Base-by-base conservation (phyloP, 1,140 invertebrate genomes). In the Dryas iulia region DNA sequence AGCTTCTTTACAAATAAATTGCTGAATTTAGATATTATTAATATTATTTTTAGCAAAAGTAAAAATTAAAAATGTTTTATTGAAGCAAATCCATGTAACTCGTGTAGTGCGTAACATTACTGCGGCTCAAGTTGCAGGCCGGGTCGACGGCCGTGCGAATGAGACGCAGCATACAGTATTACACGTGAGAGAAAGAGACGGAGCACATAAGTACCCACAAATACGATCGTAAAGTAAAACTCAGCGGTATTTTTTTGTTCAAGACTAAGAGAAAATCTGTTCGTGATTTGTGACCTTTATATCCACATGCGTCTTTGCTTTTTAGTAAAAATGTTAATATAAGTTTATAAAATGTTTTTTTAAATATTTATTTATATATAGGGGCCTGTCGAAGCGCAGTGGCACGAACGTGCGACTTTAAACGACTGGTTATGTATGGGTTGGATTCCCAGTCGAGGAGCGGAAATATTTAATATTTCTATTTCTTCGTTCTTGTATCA, bases 201-300 rank as follows among this genome's bases (percentile, higher is more conserved):
- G 21, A 71, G 11, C 47, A 68, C 53, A 52, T 65, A 78, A 75
- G 77, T 78, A 76, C 74, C 68, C 67, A 75, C 74, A 76, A 84
- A 81, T 84, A 83, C 79, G 79, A 72, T 81, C 81, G 77, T 85
- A 81, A 86, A 85, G 82, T 81, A 82, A 83, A 81, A 83, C 72
- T 47, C 74, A 72, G 69, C 74, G 75, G 79, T 79, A 77, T 74
- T 78, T 83, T 83, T 82, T 84, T 83, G 76, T 83, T 76, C 70
- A 62, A 67, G 61, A 74, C 67, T 75, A 64, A 66, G 69, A 72
- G 71, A 71, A 78, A 78, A 77, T 74, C 52, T 53, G 47, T 31
- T 73, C 53, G 31, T 62, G 59, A 64, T 70, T 74, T 64, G 60
- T 47, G 60, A 74, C 52, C 64, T 68, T 59, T 39, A 54, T 63